A percentile compares a stretch with the other conserved stretches of the same genome.
These are phyloP conservation scores for Sepiola atlantica DNA, from an alignment of 2,888 invertebrate species.

Conservation along the genomic window DNA sequence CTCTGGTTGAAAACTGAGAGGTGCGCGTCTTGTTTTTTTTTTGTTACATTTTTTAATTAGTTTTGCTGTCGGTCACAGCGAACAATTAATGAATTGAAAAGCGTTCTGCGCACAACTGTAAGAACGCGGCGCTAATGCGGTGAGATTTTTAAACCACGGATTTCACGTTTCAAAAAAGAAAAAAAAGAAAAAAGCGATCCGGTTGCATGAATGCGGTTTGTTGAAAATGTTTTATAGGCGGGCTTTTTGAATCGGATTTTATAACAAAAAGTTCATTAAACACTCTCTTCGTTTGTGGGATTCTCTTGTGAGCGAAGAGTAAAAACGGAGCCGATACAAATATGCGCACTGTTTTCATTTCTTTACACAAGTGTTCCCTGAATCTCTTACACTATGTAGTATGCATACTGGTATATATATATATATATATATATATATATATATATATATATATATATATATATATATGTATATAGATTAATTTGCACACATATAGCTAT, in stretches of 20 bases:
- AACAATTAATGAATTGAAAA: neutral
- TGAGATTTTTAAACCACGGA: neutral
- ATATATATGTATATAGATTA: too few relatives aligned
- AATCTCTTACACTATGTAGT: neutral
- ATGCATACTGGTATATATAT: too few relatives aligned
- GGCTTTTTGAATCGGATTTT: neutral
- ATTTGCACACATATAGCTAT: too few relatives aligned
- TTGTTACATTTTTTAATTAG: conserved; percentile 16
- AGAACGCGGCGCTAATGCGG: neutral
- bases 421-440: neutral
- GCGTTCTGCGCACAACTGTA: neutral
- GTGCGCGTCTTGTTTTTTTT: neutral
- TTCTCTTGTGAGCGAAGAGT: neutral
- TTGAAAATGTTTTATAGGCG: neutral
- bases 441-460: too few relatives aligned
- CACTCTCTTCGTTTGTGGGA: neutral
- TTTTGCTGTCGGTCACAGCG: neutral
- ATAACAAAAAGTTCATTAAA: too few relatives aligned
- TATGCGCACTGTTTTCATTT: neutral
- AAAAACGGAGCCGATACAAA: neutral
- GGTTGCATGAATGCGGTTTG: neutral
- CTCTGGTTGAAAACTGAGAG: neutral
- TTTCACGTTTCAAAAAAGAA: neutral
- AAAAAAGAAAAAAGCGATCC: neutral
- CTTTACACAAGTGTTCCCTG: neutral